These are phyloP conservation scores for Monopis laevigella DNA, from an alignment of 2,888 invertebrate species.

Conservation along the genomic window DNA sequence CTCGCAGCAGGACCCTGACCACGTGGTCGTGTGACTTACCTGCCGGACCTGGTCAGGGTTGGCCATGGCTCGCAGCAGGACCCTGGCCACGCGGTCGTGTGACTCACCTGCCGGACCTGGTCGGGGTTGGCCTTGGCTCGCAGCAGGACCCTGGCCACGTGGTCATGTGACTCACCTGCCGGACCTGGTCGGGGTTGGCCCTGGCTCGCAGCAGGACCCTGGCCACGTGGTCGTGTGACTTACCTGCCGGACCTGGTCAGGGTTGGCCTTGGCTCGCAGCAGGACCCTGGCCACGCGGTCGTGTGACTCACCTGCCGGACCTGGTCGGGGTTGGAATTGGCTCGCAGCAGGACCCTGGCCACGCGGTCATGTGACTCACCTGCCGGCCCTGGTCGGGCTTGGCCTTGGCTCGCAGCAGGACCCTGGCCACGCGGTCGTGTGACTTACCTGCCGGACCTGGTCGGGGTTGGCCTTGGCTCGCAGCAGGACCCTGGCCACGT, in stretches of 20 bases:
- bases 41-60: background rate
- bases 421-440: background rate
- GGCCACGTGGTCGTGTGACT: background rate
- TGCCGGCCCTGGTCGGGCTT: background rate
- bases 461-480: slow-evolving; percentile 83
- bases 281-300: slow-evolving; percentile 2
- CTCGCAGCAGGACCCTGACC: slow-evolving; percentile 7
- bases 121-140: background rate
- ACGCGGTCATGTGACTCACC: slow-evolving; percentile 19
- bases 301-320: background rate
- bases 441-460: slow-evolving; percentile 77
- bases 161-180: slow-evolving; percentile 19
- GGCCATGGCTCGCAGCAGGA: slow-evolving; percentile 4
- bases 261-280: slow-evolving; percentile 4
- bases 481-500: slow-evolving; percentile 79
- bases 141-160: slow-evolving; percentile 8
- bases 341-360: background rate
- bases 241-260: background rate
- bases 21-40: background rate
- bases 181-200: slow-evolving; percentile 2
- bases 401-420: slow-evolving; percentile 2
- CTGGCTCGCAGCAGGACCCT: slow-evolving; percentile 4
- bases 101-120: slow-evolving; percentile 20
- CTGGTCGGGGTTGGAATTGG: background rate
- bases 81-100: slow-evolving; percentile 7